Evolutionary conservation across 2,797 vertebrate genomes (phyloP), one percentile per base, ranked within the genome.

Genomic region (Pteropus rufus): DNA sequence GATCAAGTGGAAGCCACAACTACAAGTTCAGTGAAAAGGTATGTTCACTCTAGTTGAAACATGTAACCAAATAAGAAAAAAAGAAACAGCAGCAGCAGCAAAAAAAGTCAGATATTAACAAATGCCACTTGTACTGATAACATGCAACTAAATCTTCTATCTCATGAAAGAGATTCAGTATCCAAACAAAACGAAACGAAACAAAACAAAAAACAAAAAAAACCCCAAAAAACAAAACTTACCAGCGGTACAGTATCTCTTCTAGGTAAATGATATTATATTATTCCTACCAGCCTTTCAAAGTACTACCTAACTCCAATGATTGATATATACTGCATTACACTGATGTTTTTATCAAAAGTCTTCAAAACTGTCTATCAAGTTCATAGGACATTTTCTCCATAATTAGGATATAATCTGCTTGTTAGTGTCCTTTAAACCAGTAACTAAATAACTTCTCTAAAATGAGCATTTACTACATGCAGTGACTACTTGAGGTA

Each of bases 1-100:
- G 95, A 97, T 93, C 93, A 98, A 96, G 96, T 3, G 84, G 94
- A 98, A 98, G 97, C 89, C 87, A 93, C 97, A 97, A 58, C 1
- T 91, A 94, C 24, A 91, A 84, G 92, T 98, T 97, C 75, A 94
- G 79, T 93, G 24, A 84, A 97, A 97, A 98, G 97, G 93, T 97
- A 93, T 94, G 96, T 84, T 83, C 89, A 86, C 86, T 96, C 91
- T 94, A 97, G 96, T 18, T 85, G 80, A 97, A 98, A 97, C 94
- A 95, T 0, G 87, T 58, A 95, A 67, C 69, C 65, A 85, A 88
- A 94, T 3, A 70, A 58, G 58, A 26, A 56, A 11, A 41, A 26
- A 60, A 26, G 11, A 62, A 83, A 36, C 75, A 73, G 9, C 4
- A 69, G 52, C 15, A 93, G n/a, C 19, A 82, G 39, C 54, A 91